phyloP scores from a whole-genome alignment of 2,113 vertebrate genomes.

The Ivindomyrus marchei region DNA sequence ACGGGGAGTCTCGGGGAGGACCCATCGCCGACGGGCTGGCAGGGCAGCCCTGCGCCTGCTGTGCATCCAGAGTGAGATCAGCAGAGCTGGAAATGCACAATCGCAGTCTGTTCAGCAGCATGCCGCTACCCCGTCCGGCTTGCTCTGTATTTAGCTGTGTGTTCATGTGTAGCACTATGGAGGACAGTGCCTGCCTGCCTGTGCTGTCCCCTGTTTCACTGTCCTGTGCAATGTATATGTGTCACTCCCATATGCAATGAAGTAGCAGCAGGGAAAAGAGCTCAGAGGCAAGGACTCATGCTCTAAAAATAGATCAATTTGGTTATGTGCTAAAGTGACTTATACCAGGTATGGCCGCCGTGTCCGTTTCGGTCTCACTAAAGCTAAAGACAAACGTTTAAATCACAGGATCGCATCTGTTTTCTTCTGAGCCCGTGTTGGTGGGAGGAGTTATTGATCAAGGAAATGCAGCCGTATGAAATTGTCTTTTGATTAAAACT shows the following conservation, averaged over 20 bases:
- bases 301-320: not conserved
- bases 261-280: not conserved
- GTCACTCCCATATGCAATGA: not conserved
- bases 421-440: slow-evolving; percentile 5
- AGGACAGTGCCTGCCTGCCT: not conserved
- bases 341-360: not conserved
- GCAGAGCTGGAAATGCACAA: not conserved
- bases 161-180: not conserved
- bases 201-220: not conserved
- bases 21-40: not conserved
- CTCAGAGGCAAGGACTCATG: not conserved
- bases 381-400: not conserved
- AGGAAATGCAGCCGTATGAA: slow-evolving; percentile 10
- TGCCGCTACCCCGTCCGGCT: not conserved
- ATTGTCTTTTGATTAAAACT: slow-evolving; percentile 31
- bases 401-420: not conserved
- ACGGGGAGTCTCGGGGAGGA: not conserved
- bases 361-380: not conserved
- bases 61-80: not conserved
- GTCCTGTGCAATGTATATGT: not conserved
- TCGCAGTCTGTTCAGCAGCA: not conserved
- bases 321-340: not conserved
- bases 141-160: not conserved
- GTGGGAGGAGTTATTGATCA: slow-evolving; percentile 23
- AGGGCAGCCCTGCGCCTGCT: not conserved